Conservation (phyloP, 92 coral and sea anemone species). For the Parazoanthus swiftii region DNA sequence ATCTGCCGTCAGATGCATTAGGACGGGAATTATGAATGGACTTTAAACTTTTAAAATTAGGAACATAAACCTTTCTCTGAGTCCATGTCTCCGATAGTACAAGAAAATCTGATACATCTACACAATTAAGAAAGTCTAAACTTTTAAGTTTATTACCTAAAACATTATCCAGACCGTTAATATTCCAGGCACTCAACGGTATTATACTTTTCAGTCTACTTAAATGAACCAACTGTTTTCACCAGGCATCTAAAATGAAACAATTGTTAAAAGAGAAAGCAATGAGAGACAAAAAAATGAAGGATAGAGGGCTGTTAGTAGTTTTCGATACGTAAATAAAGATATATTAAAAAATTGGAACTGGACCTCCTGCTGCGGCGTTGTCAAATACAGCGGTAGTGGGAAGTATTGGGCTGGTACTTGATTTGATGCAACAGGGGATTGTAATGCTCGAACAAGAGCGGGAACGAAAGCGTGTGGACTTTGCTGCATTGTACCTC, state of each 20-base stretch:
- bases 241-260: no score
- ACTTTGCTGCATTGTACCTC: not conserved
- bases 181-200: constrained; percentile 37
- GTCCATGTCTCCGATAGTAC: constrained; percentile 37
- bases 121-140: constrained; percentile 9
- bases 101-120: constrained; percentile 4
- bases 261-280: not conserved
- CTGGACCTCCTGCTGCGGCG: not conserved
- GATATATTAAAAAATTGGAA: not conserved
- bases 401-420: no score
- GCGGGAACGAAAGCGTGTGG: not conserved
- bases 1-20: no score
- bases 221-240: not conserved
- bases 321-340: not conserved
- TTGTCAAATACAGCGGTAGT: not conserved
- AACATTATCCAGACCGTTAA: constrained; percentile 26
- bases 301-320: not conserved
- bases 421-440: not conserved
- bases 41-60: no score
- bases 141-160: constrained; percentile 26
- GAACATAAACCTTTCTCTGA: not conserved
- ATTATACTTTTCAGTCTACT: constrained; percentile 33
- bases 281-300: not conserved
- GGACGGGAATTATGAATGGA: no score
- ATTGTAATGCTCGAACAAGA: not conserved